phyloP scores from a whole-genome alignment of 2,113 vertebrate genomes.

The Ancistrus triradiatus region DNA sequence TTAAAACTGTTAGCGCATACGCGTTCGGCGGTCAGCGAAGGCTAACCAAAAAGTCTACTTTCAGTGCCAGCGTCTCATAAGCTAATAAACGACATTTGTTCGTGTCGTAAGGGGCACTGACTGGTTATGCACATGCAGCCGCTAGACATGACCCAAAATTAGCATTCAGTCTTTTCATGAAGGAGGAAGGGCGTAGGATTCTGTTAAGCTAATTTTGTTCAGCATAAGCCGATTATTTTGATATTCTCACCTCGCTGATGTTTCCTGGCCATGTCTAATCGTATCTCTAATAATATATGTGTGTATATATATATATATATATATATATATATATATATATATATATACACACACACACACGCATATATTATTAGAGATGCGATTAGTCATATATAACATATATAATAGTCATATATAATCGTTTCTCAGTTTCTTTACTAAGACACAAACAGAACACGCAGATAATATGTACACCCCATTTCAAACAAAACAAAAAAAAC shows the following conservation, averaged over 20 bases:
- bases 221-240: no score
- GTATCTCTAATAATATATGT: not conserved
- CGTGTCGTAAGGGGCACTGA: not conserved
- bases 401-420: no score
- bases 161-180: no score
- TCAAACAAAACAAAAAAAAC: no score
- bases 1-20: no score
- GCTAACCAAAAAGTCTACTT: not conserved
- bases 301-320: not conserved
- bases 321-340: not conserved
- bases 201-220: no score
- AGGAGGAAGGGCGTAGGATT: no score
- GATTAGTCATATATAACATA: not conserved
- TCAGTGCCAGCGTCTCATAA: not conserved
- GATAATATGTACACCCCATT: no score
- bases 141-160: not conserved
- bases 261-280: no score
- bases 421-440: no score
- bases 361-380: not conserved
- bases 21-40: not conserved
- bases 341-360: not conserved
- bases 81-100: not conserved
- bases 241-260: no score
- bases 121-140: not conserved
- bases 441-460: no score